A percentile compares a stretch with the other conserved stretches of the same genome.
phyloP scores from a whole-genome alignment of 2,888 invertebrate species.

The Temnothorax ravouxi region DNA sequence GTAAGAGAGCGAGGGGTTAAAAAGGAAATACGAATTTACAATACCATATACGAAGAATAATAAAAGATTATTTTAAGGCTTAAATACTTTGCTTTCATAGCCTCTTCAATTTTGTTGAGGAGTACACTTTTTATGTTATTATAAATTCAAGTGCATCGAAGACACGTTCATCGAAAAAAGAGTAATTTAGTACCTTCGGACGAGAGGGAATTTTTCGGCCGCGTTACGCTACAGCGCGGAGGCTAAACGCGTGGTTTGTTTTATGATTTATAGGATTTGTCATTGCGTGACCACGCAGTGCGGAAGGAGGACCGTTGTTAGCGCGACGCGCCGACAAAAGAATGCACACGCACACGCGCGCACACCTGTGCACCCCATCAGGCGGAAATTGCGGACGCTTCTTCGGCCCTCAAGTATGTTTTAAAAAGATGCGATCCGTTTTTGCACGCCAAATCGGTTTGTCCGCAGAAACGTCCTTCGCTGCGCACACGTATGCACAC shows the following conservation, averaged over 20 bases:
- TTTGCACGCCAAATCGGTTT: slow-evolving; percentile 70
- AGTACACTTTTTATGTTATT: neutral
- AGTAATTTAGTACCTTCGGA: slow-evolving; percentile 18
- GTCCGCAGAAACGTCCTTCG: slow-evolving; percentile 69
- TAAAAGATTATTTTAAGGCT: neutral
- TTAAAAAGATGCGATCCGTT: slow-evolving; percentile 83
- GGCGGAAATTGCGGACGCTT: slow-evolving; percentile 78
- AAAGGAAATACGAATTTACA: slow-evolving; percentile 56
- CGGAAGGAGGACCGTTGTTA: slow-evolving; percentile 59
- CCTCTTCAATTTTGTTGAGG: neutral
- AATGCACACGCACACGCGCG: slow-evolving; percentile 26
- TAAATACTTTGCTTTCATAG: neutral
- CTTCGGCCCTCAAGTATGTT: slow-evolving; percentile 81
- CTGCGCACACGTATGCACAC: slow-evolving; percentile 2
- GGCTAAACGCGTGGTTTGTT: slow-evolving; percentile 74
- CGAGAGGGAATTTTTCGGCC: neutral
- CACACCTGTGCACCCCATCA: slow-evolving; percentile 56
- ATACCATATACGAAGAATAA: neutral
- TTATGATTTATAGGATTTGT: slow-evolving; percentile 81
- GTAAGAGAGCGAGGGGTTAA: slow-evolving; percentile 58
- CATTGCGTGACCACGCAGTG: slow-evolving; percentile 58
- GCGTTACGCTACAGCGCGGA: slow-evolving; percentile 40
- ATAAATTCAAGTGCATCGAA: neutral
- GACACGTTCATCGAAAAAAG: neutral
- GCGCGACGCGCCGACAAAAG: slow-evolving; percentile 62